Base-by-base conservation (phyloP, 2,113 vertebrate genomes). In the Pipa parva region DNA sequence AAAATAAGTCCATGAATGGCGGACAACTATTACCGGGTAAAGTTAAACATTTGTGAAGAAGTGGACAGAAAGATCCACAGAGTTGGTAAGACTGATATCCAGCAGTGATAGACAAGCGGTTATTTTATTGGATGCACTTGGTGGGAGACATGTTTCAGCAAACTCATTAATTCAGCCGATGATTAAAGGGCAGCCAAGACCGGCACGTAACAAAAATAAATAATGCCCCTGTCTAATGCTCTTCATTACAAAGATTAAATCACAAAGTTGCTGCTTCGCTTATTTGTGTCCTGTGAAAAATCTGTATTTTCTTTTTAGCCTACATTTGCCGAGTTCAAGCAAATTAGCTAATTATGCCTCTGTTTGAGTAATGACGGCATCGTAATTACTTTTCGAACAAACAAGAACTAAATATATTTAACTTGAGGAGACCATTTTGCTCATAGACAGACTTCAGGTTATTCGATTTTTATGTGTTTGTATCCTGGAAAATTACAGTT, bases 181-280 rank as follows among this genome's bases (percentile, higher is more conserved):
- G 39, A 42, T 42, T 42, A 49, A 49, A 24, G 46, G 18, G 46
- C 46, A 49, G 20, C 8, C 20, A 21, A 18, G 22, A 21, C 18
- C 21, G 1, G 46, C 46, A 49, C 7, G 20, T 5, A 8, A 21
- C 1, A 49, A 49, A 24, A 22, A 49, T 45, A 46, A 7, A 49
- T 22, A 49, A 22, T 24, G 21, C 3, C 46, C 10, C 1, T 21
- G 20, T 20, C 2, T 49, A 49, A 49, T 49, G 18, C 18, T 21
- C 46, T 49, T 49, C 46, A 21, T 49, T 49, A 49, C 18, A 24
- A 49, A 49, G 46, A 49, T 49, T 49, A 49, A 49, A 49, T 49
- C 46, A 22, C 18, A 49, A 21, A 49, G 46, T 21, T 22, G 12
- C 21, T 49, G 46, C 21, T 22, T 49, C 12, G 9, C 46, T 49